Percentiles rank a stretch among this genome's conserved stretches.
Conservation (phyloP, 2,888 invertebrate species). For the Drosophila helvetica region DNA sequence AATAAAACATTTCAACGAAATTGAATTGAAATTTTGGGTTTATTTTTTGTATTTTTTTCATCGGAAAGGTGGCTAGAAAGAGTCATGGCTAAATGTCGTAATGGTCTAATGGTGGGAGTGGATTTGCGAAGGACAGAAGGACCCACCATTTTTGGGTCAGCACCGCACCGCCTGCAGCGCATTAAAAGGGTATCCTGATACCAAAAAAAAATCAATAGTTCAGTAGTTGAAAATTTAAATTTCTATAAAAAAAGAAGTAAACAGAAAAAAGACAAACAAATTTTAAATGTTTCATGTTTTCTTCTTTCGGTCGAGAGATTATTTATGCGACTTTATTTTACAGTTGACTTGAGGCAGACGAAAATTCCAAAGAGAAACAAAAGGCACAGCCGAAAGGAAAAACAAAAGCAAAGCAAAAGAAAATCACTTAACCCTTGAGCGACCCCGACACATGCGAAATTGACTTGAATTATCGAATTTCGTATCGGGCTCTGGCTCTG, state of each 20-base stretch:
- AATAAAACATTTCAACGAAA: conserved; percentile 70
- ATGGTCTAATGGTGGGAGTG: background rate
- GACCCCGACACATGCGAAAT: conserved; percentile 74
- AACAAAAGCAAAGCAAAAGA: conserved; percentile 33
- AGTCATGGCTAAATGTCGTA: background rate
- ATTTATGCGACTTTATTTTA: conserved; percentile 72
- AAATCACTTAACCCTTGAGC: conserved; percentile 77
- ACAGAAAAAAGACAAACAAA: background rate
- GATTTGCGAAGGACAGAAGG: conserved; percentile 1
- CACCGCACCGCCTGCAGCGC: conserved; percentile 52
- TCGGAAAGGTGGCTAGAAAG: conserved; percentile 33
- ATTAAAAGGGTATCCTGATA: conserved; percentile 27
- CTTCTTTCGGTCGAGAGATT: conserved; percentile 23
- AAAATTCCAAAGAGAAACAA: conserved; percentile 21
- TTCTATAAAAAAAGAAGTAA: conserved; percentile 11
- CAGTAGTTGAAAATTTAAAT: conserved; percentile 34
- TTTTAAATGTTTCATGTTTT: conserved; percentile 55
- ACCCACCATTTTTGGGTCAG: conserved; percentile 57
- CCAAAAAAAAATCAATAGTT: conserved; percentile 58
- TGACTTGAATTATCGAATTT: conserved; percentile 76
- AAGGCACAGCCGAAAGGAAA: conserved; percentile 48
- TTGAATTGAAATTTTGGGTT: conserved; percentile 59
- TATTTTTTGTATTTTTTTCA: conserved; percentile 39
- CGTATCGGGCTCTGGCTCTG: conserved; percentile 11
- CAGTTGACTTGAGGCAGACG: conserved; percentile 60